Evolutionary conservation across 1,140 invertebrate species (phyloP).

Genomic region (Phenacoccus solenopsis): DNA sequence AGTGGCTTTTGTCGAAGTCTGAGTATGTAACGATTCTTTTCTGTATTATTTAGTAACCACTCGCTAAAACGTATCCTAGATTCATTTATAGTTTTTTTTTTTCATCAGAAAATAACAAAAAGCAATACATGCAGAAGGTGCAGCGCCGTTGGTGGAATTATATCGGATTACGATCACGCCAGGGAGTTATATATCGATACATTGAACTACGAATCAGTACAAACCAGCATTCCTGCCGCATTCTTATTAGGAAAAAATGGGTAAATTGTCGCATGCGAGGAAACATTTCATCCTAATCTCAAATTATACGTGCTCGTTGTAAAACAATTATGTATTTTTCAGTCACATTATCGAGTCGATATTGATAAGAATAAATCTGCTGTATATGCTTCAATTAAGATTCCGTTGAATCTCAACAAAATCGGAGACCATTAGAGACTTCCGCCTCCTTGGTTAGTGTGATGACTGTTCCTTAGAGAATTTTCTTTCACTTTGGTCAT

Average conservation of each 20-base stretch:
- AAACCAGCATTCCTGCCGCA: slow-evolving; percentile 59
- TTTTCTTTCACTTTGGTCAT: neutral
- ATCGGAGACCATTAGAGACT: slow-evolving; percentile 52
- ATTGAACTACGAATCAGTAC: slow-evolving; percentile 55
- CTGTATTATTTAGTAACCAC: no score
- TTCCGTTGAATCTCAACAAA: slow-evolving; percentile 65
- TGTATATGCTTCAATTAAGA: slow-evolving; percentile 58
- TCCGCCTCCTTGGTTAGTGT: slow-evolving; percentile 55
- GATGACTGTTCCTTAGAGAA: slow-evolving; percentile 28
- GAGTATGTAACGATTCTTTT: no score
- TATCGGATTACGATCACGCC: slow-evolving; percentile 51
- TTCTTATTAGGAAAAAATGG: slow-evolving; percentile 70
- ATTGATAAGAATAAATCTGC: slow-evolving; percentile 41
- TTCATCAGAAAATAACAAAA: slow-evolving; percentile 58
- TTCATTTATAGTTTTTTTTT: neutral
- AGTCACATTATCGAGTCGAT: slow-evolving; percentile 53
- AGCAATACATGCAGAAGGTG: slow-evolving; percentile 52
- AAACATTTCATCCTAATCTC: slow-evolving; percentile 14
- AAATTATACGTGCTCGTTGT: neutral
- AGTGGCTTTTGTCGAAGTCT: no score
- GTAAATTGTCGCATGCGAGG: slow-evolving; percentile 30
- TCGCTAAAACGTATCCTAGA: neutral
- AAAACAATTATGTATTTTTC: slow-evolving; percentile 22
- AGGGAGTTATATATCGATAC: slow-evolving; percentile 60
- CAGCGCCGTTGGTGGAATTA: slow-evolving; percentile 61